Conservation (phyloP, 2,888 invertebrate genomes). For the Maniola hyperantus region DNA sequence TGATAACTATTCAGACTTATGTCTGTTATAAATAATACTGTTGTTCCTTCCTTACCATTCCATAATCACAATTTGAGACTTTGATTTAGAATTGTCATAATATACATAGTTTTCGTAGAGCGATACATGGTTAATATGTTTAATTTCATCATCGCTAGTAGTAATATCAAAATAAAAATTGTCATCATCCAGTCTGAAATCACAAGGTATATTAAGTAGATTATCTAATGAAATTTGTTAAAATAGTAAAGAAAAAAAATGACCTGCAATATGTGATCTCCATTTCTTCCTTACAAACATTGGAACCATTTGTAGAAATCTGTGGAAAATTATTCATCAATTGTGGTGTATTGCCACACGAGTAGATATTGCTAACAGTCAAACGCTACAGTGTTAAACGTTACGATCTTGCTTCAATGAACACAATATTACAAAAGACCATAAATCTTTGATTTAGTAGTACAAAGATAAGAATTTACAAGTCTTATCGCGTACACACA, state of each 20-base stretch:
- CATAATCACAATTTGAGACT: constrained; percentile 29
- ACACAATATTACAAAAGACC: background rate
- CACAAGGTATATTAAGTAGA: background rate
- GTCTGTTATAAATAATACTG: background rate
- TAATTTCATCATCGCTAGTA: constrained; percentile 8
- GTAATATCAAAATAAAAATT: constrained; percentile 38
- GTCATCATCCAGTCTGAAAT: constrained; percentile 41
- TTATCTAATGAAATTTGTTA: background rate
- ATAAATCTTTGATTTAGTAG: constrained; percentile 1
- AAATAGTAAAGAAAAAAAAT: background rate
- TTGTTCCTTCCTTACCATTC: constrained; percentile 41
- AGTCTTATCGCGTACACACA: background rate
- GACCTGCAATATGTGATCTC: constrained; percentile 37
- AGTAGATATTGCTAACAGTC: too few relatives aligned
- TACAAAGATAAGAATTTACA: background rate
- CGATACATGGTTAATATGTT: constrained; percentile 16
- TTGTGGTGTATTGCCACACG: background rate
- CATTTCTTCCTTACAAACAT: constrained; percentile 18
- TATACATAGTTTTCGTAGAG: constrained; percentile 27
- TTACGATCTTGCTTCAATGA: background rate
- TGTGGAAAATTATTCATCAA: constrained; percentile 16
- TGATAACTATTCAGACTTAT: background rate
- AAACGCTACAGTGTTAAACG: background rate
- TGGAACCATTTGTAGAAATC: constrained; percentile 30
- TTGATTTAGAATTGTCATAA: background rate